Conservation (phyloP, 2,113 vertebrate genomes). For the Puffinus mauretanicus region DNA sequence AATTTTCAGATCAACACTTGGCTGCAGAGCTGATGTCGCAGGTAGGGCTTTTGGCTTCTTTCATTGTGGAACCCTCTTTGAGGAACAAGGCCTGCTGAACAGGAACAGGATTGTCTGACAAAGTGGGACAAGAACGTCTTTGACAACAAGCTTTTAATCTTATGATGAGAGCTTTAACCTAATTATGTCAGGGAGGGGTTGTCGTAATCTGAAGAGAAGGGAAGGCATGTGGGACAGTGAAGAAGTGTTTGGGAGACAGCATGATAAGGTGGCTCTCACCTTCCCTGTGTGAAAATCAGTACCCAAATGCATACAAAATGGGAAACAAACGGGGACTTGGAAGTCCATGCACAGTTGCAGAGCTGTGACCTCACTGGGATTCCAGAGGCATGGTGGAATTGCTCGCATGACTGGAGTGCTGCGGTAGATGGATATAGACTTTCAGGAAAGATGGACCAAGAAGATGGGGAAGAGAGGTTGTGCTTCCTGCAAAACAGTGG, state of each 20-base stretch:
- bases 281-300: neutral
- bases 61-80: neutral
- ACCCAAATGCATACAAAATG: neutral
- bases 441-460: rapidly evolving
- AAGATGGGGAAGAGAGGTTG: neutral
- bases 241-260: neutral
- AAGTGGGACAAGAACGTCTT: neutral
- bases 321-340: neutral
- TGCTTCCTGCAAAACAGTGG: neutral
- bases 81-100: neutral
- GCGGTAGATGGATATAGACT: neutral
- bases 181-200: neutral
- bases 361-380: neutral
- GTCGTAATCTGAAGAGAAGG: neutral
- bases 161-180: neutral
- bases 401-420: neutral
- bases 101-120: neutral
- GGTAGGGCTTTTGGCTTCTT: neutral
- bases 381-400: neutral
- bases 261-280: neutral
- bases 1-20: neutral
- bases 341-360: neutral
- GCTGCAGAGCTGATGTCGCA: neutral
- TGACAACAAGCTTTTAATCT: neutral
- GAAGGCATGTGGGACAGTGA: neutral